phyloP scores from a whole-genome alignment of 1,140 invertebrate species.

The Monochamus saltuarius region DNA sequence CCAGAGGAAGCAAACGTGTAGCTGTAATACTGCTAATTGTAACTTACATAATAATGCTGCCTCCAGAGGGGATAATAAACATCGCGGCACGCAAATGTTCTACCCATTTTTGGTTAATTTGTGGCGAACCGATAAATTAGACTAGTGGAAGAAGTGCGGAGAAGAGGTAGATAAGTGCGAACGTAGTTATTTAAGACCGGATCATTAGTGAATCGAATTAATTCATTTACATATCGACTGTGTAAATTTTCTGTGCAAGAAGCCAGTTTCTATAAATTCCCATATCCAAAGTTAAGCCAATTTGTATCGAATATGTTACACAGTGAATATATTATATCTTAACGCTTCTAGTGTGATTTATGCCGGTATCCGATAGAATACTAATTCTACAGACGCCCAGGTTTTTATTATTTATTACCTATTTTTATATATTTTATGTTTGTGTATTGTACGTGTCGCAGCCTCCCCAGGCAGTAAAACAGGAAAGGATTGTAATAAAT shows the following conservation, averaged over 20 bases:
- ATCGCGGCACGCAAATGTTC: neutral
- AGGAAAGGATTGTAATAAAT: neutral
- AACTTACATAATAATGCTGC: slow-evolving; percentile 11
- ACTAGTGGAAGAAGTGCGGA: neutral
- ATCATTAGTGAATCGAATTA: neutral
- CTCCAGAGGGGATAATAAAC: slow-evolving; percentile 7
- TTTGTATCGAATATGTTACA: slow-evolving; percentile 25
- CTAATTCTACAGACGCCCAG: neutral
- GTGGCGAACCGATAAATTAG: neutral
- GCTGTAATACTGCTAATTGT: slow-evolving; percentile 5
- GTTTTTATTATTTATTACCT: neutral
- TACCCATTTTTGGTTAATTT: neutral
- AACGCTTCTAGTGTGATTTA: slow-evolving; percentile 12
- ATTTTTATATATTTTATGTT: neutral
- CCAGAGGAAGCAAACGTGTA: no score
- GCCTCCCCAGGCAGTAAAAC: neutral
- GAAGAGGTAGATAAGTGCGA: neutral
- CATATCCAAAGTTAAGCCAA: slow-evolving; percentile 16
- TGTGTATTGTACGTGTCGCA: neutral
- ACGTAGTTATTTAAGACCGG: neutral
- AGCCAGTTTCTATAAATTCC: slow-evolving; percentile 22
- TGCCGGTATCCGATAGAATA: neutral
- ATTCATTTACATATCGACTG: slow-evolving; percentile 19
- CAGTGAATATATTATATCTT: slow-evolving; percentile 26
- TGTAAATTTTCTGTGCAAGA: slow-evolving; percentile 11